Conservation (phyloP, 2,888 invertebrate species). For the Periphyllus acericola region DNA sequence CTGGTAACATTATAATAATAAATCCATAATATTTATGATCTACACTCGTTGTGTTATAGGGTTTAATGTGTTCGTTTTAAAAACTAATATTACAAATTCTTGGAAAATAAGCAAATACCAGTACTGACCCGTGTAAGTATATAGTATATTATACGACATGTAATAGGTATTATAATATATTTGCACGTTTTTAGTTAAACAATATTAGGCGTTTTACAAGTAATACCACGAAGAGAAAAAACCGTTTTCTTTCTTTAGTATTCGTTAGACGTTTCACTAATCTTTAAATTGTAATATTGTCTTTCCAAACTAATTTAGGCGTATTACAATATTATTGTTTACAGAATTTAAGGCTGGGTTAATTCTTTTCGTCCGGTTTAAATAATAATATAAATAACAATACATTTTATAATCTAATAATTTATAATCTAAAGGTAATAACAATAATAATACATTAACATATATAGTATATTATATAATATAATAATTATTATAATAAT, state of each 20-base stretch:
- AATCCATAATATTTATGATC: background rate
- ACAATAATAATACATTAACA: conserved; percentile 59
- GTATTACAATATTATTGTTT: background rate
- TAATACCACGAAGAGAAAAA: conserved; percentile 8
- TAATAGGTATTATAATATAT: background rate
- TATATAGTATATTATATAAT: conserved; percentile 46
- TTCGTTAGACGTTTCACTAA: conserved; percentile 25
- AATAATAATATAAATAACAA: conserved; percentile 47
- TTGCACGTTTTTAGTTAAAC: background rate
- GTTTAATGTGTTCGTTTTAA: background rate
- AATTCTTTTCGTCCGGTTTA: conserved; percentile 17
- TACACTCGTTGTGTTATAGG: background rate
- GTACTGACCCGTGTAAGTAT: background rate
- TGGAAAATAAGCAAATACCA: background rate
- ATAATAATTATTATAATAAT: conserved; percentile 28
- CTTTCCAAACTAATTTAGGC: conserved; percentile 11
- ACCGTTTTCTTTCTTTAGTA: background rate
- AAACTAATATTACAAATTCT: background rate
- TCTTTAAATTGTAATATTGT: background rate
- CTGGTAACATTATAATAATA: background rate
- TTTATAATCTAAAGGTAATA: conserved; percentile 58
- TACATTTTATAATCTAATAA: conserved; percentile 46
- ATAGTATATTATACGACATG: background rate
- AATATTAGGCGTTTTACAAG: background rate
- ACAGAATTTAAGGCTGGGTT: conserved; percentile 7